phyloP scores from a whole-genome alignment of 2,888 invertebrate species.

The Bimastos eiseni region DNA sequence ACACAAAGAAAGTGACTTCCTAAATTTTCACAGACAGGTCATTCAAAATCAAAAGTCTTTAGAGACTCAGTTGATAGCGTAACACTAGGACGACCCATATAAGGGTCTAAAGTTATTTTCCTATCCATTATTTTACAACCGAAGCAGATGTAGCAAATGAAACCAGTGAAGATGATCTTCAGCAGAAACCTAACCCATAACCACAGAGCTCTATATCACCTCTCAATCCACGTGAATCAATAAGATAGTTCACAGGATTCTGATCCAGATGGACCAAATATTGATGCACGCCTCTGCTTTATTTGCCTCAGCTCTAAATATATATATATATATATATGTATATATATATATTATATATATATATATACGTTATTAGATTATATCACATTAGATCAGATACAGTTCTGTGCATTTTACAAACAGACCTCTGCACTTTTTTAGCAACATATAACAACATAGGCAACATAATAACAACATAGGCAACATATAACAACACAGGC shows the following conservation, averaged over 20 bases:
- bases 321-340: too few species aligned
- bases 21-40: neutral
- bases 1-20: neutral
- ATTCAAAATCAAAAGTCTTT: neutral
- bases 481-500: neutral
- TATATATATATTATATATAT: too few species aligned
- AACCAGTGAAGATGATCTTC: neutral
- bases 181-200: neutral
- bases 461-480: too few species aligned
- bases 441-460: neutral
- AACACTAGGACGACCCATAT: too few species aligned
- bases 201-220: neutral
- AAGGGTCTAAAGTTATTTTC: neutral
- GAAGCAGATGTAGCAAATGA: neutral
- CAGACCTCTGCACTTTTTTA: neutral
- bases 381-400: neutral
- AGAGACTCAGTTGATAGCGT: neutral
- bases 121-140: neutral
- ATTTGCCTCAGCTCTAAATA: too few species aligned
- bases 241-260: neutral
- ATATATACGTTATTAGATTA: neutral
- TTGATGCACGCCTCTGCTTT: neutral
- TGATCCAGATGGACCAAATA: neutral
- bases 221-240: neutral
- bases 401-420: neutral